A percentile compares a stretch with the other conserved stretches of the same genome.
Evolutionary conservation across 2,113 vertebrate species (phyloP).

Genomic region (Emydura subglobosa): DNA sequence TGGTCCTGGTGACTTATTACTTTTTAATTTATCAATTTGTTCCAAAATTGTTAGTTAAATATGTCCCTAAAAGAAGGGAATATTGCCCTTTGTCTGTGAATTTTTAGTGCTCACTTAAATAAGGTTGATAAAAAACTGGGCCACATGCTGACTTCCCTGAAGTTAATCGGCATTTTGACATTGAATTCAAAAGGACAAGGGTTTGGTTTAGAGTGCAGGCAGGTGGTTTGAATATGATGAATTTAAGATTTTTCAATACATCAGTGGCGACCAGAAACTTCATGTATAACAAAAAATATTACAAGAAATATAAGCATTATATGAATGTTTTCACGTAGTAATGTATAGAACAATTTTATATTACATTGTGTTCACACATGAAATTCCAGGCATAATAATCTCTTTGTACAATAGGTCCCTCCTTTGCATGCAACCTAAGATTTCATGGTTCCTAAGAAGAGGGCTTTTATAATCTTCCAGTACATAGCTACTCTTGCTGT

Average conservation of each 20-base stretch:
- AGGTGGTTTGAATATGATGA: no score
- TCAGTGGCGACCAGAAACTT: background rate
- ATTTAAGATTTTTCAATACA: background rate
- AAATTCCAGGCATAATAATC: background rate
- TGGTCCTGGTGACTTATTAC: no score
- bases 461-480: background rate
- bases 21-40: no score
- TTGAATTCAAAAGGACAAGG: background rate
- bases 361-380: background rate
- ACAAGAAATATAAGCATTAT: background rate
- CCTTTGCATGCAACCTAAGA: background rate
- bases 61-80: background rate
- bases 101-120: background rate
- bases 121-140: background rate
- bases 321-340: background rate
- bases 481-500: background rate
- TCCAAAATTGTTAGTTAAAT: background rate
- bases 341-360: background rate
- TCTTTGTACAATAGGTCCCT: background rate
- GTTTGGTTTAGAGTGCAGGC: no score
- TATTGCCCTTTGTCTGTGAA: background rate
- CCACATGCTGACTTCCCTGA: background rate
- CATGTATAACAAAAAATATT: background rate
- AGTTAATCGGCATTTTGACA: background rate
- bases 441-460: background rate